A percentile compares a stretch with the other conserved stretches of the same genome.
Evolutionary conservation across 2,113 vertebrate genomes (phyloP).

Genomic region (Protobothrops mucrosquamatus): DNA sequence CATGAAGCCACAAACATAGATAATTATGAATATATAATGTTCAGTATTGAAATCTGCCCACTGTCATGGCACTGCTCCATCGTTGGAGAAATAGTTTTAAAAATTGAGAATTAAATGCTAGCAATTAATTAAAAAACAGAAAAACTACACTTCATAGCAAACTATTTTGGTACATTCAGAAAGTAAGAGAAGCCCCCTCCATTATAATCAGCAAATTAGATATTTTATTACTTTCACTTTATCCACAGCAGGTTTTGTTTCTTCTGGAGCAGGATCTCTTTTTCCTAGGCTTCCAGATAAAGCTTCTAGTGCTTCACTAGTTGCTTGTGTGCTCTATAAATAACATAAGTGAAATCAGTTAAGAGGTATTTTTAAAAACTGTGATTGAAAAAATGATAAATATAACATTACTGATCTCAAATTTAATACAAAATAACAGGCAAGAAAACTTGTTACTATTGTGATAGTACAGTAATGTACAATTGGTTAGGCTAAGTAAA

Average conservation of each 20-base stretch:
- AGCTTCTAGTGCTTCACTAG: constrained; percentile 64
- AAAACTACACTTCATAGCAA: not conserved
- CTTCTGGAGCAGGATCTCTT: constrained; percentile 57
- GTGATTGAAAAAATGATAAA: not conserved
- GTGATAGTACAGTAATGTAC: not conserved
- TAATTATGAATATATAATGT: not conserved
- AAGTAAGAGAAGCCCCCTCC: not conserved
- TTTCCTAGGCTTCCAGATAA: constrained; percentile 68
- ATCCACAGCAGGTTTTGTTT: constrained; percentile 64
- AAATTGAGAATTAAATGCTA: not conserved
- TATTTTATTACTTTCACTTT: constrained; percentile 69
- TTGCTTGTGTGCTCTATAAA: constrained; percentile 32
- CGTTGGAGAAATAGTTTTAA: not conserved
- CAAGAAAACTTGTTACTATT: not conserved
- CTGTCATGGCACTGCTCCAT: not conserved
- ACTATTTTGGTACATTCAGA: not conserved
- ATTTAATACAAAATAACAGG: not conserved
- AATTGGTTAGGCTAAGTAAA: not conserved
- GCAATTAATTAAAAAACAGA: not conserved
- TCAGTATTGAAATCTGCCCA: not conserved
- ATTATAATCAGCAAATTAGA: not conserved
- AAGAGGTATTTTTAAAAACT: not conserved
- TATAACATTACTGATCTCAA: not conserved
- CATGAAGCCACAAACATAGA: not conserved
- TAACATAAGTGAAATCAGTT: not conserved